Evolutionary conservation across 53 echinoderm and acorn worm species (phyloP), one percentile per base, ranked within the genome.

Genomic region (Luidia sarsii): DNA sequence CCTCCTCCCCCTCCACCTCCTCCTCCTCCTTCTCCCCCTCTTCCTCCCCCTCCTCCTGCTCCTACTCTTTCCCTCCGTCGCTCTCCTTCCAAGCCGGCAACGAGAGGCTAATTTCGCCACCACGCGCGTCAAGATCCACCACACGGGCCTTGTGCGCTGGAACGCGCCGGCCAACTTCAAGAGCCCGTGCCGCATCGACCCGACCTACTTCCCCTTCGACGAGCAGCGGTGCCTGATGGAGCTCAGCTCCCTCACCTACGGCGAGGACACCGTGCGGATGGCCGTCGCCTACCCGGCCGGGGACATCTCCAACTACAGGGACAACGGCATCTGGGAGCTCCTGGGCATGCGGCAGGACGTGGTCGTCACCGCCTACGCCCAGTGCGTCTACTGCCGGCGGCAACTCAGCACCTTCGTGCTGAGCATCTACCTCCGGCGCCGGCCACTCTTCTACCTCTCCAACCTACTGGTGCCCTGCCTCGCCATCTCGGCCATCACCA

Each of bases 261-360:
- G 3, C 21, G 63, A 56, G 32, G 41, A 27, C 21, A 35, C 20
- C n/a, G 6, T 65, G 21, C 43, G 36, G 19, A 3, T 65, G 4
- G 23, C 2, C 25, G 23, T 57, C 25, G 0, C 23, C 6, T 25
- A 57, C 57, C 3, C 57, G 2, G 2, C 2, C 21, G 94, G 90
- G 4, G 94, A 94, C 73, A 81, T 62, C 25, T 85, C 87, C 5
- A 28, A 83, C 1, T 94, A 85, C 63, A 87, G 88, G 37, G 84
- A 94, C 75, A 94, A 88, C 68, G 94, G 94, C 20, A 90, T 90
- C 67, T 94, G 94, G 94, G 79, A 84, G 3, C 88, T 94, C 25
- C 75, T 90, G 13, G 90, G 85, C 8, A 87, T 94, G 90, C 90
- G 87, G 19, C 90, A 90, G 7, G 14, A 21, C 21, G 65, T 52